Percentiles rank a stretch among this genome's conserved stretches.
Conservation (phyloP, 2,888 invertebrate genomes). For the Plebejus melissa region DNA sequence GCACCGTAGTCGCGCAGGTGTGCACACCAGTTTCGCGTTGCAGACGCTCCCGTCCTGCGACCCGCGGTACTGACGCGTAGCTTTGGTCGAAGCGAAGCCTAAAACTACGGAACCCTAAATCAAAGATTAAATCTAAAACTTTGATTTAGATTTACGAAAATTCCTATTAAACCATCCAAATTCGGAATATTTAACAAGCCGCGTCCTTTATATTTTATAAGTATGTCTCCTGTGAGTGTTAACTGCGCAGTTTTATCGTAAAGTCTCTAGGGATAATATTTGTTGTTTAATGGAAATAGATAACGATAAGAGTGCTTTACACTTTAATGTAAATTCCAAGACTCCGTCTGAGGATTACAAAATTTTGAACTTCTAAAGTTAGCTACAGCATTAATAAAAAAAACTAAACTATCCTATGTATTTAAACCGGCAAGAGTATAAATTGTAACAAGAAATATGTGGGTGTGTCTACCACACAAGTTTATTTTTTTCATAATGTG, state of each 20-base stretch:
- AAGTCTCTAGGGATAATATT: neutral
- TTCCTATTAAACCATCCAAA: neutral
- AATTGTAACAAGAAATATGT: neutral
- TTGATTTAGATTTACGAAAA: too few relatives aligned
- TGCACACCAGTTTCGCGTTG: too few relatives aligned
- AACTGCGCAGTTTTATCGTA: neutral
- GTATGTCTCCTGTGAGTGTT: neutral
- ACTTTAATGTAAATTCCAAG: neutral
- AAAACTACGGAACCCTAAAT: neutral
- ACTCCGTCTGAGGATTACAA: neutral
- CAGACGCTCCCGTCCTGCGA: too few relatives aligned
- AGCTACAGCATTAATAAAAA: neutral
- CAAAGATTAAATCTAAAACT: neutral
- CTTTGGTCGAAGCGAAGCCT: too few relatives aligned
- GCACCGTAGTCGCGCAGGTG: too few relatives aligned
- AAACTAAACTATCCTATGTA: neutral
- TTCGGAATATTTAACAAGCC: neutral
- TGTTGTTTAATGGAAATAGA: neutral
- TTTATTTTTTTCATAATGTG: too few relatives aligned
- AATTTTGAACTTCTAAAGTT: neutral
- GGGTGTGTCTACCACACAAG: too few relatives aligned
- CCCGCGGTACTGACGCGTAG: too few relatives aligned
- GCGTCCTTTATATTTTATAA: neutral
- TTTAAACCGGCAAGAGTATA: neutral
- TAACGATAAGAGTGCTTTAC: neutral